phyloP scores from a whole-genome alignment of 2,797 vertebrate genomes.

The Artibeus lituratus region DNA sequence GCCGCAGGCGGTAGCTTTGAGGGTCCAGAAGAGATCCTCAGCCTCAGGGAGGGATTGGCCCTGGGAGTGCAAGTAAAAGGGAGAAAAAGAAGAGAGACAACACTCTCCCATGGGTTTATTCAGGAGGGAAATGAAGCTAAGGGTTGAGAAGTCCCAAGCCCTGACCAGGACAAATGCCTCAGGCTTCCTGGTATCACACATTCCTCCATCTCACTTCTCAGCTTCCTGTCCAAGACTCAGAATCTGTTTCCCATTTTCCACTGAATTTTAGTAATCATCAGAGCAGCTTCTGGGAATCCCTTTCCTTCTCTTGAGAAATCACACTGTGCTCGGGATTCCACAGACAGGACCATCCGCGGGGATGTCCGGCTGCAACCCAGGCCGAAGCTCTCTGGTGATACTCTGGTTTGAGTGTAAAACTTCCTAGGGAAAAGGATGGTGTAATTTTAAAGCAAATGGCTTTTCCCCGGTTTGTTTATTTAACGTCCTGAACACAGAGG shows the following conservation, averaged over 20 bases:
- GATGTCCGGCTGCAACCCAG: background rate
- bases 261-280: background rate
- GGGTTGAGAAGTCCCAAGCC: background rate
- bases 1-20: fast-evolving
- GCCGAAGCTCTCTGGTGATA: background rate
- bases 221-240: background rate
- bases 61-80: background rate
- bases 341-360: fast-evolving
- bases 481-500: background rate
- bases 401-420: background rate
- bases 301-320: background rate
- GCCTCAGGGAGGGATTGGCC: no score
- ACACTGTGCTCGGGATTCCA: background rate
- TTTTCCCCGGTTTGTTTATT: background rate
- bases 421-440: background rate
- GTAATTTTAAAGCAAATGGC: background rate
- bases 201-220: background rate
- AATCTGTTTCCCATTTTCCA: background rate
- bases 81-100: background rate
- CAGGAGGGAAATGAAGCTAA: background rate
- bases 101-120: fast-evolving
- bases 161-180: background rate
- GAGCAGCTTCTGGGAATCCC: background rate
- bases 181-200: fast-evolving
- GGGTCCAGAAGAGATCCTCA: background rate